These are phyloP conservation scores for Loriculus beryllinus DNA, from an alignment of 2,797 vertebrate species.

Conservation along the genomic window DNA sequence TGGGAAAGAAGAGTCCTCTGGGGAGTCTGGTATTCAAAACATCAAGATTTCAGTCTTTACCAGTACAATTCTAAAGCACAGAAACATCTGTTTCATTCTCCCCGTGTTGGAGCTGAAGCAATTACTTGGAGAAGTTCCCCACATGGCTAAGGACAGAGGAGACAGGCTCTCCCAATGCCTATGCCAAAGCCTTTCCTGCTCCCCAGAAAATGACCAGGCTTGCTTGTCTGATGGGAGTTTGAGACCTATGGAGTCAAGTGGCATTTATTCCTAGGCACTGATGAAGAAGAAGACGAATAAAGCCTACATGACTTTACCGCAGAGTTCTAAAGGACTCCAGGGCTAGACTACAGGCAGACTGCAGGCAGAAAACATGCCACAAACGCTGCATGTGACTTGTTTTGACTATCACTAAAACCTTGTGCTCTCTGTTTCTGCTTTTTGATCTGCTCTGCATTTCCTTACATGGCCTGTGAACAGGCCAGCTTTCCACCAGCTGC, in stretches of 20 bases:
- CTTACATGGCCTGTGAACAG: neutral
- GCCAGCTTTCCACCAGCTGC: neutral
- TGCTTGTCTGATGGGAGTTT: neutral
- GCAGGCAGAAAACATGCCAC: neutral
- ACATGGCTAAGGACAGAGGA: neutral
- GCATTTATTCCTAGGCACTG: neutral
- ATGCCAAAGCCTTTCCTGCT: neutral
- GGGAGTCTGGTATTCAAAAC: neutral
- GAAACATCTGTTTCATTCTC: neutral
- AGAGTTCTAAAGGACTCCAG: neutral
- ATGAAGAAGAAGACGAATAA: neutral
- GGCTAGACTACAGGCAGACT: neutral
- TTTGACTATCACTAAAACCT: neutral
- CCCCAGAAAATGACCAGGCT: neutral
- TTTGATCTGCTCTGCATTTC: neutral
- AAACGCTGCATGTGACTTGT: neutral
- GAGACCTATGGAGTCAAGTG: neutral
- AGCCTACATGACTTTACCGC: rapidly evolving
- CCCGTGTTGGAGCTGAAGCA: neutral
- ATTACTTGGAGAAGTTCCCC: neutral
- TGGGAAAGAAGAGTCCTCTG: rapidly evolving
- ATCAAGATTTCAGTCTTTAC: neutral
- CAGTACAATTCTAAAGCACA: neutral
- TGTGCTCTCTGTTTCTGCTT: neutral
- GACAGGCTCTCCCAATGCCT: neutral